Evolutionary conservation across 2,113 vertebrate species (phyloP), one percentile per base, ranked within the genome.

Genomic region (Nansenia antarctica): DNA sequence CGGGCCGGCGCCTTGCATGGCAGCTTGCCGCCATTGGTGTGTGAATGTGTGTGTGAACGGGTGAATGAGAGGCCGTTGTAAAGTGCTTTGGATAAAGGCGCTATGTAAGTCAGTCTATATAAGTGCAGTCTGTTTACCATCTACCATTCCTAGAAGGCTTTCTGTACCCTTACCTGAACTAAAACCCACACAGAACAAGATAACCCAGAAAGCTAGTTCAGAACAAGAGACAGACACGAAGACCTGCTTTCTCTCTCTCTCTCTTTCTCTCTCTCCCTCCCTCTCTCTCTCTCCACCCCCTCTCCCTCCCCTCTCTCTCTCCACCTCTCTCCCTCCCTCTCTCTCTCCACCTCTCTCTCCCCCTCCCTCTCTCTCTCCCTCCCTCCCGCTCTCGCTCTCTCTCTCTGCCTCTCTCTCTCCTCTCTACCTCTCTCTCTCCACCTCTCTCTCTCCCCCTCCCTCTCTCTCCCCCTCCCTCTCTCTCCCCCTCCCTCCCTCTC

Each of bases 121-220:
- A 3, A 60, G 34, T 69, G 3, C 49, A 15, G 37, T n/a, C 14
- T 65, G 26, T 58, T 49, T 49, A n/a, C n/a, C n/a, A n/a, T n/a
- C n/a, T n/a, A n/a, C n/a, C 45, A 49, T 8, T 74, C 37, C 54
- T 57, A 6, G 37, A n/a, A 22, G 59, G 59, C 59, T 11, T 11
- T n/a, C n/a, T n/a, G 9, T 32, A n/a, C 30, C n/a, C n/a, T 37
- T 20, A 35, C 2, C 9, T 60, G 58, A 0, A 11, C 31, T 31
- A 31, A 32, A 31, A 57, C 52, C 35, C 34, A 29, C 34, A 62
- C 54, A 73, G 65, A 78, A 26, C 37, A 65, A 62, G 45, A 59
- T 68, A 65, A 60, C 24, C 31, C 34, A 35, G 32, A 8, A 12
- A 20, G 24, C 37, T 37, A 37, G 18, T 35, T 11, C 58, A 67